Evolutionary conservation across 1,140 invertebrate genomes (phyloP).

Genomic region (Sitodiplosis mosellana): DNA sequence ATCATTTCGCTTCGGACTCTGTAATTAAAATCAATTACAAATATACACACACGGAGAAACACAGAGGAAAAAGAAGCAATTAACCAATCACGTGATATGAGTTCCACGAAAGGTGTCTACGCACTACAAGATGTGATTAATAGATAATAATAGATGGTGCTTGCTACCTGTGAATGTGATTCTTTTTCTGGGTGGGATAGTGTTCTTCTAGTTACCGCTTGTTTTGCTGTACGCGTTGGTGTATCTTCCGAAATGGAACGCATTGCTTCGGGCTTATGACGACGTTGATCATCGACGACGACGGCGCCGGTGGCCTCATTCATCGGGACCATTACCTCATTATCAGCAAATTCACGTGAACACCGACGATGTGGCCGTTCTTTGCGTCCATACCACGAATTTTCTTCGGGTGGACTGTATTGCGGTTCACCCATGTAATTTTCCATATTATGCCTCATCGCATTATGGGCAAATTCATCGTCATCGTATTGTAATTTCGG

Average conservation of each 20-base stretch:
- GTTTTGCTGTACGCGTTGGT: conserved; percentile 12
- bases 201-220: conserved; percentile 19
- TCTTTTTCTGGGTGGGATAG: conserved; percentile 25
- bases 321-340: not conserved
- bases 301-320: conserved; percentile 1
- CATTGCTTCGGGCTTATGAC: conserved; percentile 22
- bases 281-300: too few relatives aligned
- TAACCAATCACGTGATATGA: not conserved
- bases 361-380: not conserved
- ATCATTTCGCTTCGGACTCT: conserved; percentile 19
- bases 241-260: conserved; percentile 24
- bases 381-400: not conserved
- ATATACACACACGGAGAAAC: not conserved
- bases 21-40: not conserved
- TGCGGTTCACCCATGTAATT: conserved; percentile 9
- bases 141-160: not conserved
- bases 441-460: conserved; percentile 11
- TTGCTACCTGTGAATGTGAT: conserved; percentile 12
- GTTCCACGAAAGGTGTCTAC: not conserved
- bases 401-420: conserved; percentile 1
- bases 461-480: not conserved
- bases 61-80: not conserved
- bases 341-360: conserved; percentile 1
- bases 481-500: not conserved
- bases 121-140: not conserved